Percentiles rank a stretch among this genome's conserved stretches.
phyloP scores from a whole-genome alignment of 2,113 vertebrate species.

The Mystacornis crossleyi region DNA sequence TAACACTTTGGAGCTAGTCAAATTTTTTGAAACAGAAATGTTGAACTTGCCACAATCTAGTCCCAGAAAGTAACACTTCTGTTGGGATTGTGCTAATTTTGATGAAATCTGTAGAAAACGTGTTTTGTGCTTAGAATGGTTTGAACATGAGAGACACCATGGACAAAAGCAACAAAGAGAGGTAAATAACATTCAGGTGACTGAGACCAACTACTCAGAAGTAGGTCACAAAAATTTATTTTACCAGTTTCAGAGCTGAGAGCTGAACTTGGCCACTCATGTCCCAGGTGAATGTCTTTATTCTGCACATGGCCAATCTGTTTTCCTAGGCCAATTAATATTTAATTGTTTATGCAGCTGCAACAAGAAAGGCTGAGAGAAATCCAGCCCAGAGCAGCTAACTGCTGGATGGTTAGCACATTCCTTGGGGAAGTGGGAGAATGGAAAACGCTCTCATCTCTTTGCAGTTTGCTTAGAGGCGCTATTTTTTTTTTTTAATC shows the following conservation, averaged over 20 bases:
- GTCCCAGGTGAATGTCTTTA: not conserved
- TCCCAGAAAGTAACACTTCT: not conserved
- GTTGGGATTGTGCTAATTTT: not conserved
- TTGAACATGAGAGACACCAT: not conserved
- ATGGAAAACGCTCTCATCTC: not conserved
- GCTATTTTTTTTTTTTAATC: not conserved
- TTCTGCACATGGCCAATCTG: not conserved
- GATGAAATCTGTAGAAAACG: not conserved
- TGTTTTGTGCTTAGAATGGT: not conserved
- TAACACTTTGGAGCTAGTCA: not conserved
- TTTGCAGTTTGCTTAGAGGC: not conserved
- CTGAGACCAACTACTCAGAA: not conserved
- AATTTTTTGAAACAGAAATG: not conserved
- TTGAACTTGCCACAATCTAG: not conserved
- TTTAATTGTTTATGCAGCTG: constrained; percentile 57
- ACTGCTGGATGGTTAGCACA: not conserved
- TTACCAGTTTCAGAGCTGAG: not conserved
- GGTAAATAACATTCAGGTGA: not conserved
- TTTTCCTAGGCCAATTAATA: constrained; percentile 40
- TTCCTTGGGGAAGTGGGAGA: not conserved
- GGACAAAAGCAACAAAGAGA: not conserved
- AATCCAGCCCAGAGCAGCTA: not conserved
- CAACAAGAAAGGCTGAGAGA: constrained; percentile 1
- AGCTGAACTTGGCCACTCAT: not conserved
- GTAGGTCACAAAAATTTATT: not conserved